Evolutionary conservation across 2,797 vertebrate species (phyloP).

Genomic region (Aulostomus chinensis): DNA sequence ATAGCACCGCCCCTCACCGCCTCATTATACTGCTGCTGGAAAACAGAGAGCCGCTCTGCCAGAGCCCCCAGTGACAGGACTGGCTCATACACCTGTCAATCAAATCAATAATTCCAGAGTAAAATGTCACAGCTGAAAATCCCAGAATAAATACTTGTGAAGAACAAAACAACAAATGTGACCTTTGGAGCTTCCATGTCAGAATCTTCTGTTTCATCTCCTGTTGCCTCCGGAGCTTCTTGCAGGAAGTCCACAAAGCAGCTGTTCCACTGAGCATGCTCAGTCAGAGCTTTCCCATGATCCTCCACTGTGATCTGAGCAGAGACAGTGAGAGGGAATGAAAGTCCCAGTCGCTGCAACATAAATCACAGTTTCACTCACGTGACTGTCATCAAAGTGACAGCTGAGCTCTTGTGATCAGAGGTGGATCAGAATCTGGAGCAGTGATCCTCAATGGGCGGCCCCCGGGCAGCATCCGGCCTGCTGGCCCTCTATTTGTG

Average conservation of each 20-base stretch:
- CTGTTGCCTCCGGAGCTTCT: slow-evolving; percentile 80
- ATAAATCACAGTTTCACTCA: no score
- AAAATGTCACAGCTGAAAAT: no score
- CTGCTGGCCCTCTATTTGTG: no score
- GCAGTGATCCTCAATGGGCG: no score
- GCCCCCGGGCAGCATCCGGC: no score
- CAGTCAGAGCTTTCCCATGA: slow-evolving; percentile 71
- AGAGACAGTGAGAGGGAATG: not conserved
- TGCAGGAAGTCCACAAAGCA: slow-evolving; percentile 90
- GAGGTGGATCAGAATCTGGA: no score
- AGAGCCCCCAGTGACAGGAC: slow-evolving; percentile 79
- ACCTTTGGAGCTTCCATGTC: slow-evolving; percentile 83
- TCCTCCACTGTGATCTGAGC: slow-evolving; percentile 77
- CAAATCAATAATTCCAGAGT: not conserved
- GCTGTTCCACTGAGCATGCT: slow-evolving; percentile 65
- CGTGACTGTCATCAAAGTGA: no score
- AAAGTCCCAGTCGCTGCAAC: not conserved
- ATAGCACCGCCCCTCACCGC: slow-evolving; percentile 80
- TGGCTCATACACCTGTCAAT: slow-evolving; percentile 81
- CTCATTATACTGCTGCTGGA: slow-evolving; percentile 86
- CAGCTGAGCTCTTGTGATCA: no score
- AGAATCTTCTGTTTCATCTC: slow-evolving; percentile 75
- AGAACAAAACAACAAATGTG: not conserved
- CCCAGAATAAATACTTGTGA: no score
- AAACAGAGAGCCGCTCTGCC: slow-evolving; percentile 75